Conservation (phyloP, 1,140 invertebrate genomes). For the Tetraneura akinire region DNA sequence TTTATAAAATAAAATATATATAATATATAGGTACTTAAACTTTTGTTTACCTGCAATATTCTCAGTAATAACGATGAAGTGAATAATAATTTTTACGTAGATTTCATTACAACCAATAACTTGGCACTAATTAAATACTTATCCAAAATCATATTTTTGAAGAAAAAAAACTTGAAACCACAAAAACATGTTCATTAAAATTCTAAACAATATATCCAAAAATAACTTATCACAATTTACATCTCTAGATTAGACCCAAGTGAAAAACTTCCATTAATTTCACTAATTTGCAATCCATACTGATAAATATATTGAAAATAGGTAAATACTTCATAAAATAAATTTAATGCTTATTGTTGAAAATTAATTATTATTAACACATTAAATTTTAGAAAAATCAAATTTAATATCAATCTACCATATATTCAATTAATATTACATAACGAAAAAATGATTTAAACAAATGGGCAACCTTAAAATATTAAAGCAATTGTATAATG, state of each 20-base stretch:
- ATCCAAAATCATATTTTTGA: slow-evolving; percentile 40
- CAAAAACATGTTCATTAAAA: slow-evolving; percentile 35
- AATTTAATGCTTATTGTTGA: too few relatives aligned
- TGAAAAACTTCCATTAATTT: slow-evolving; percentile 35
- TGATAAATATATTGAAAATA: slow-evolving; percentile 11
- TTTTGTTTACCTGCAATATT: slow-evolving; percentile 50
- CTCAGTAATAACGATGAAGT: slow-evolving; percentile 49
- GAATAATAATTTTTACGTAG: slow-evolving; percentile 44
- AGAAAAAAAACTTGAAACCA: slow-evolving; percentile 40
- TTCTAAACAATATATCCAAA: slow-evolving; percentile 20
- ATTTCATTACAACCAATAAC: slow-evolving; percentile 45
- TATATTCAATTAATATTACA: background rate
- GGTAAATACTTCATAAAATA: background rate
- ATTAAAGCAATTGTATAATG: background rate
- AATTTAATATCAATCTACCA: background rate
- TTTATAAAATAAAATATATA: slow-evolving; percentile 24
- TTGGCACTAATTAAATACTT: slow-evolving; percentile 22
- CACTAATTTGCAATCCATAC: slow-evolving; percentile 16
- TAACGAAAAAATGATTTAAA: background rate
- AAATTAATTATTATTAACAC: too few relatives aligned
- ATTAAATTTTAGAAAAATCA: too few relatives aligned
- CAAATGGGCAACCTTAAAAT: background rate
- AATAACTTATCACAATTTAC: slow-evolving; percentile 6
- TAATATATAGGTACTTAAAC: slow-evolving; percentile 33
- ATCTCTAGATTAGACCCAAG: slow-evolving; percentile 42